phyloP scores from a whole-genome alignment of 2,797 vertebrate genomes.

The Acropternis orthonyx region DNA sequence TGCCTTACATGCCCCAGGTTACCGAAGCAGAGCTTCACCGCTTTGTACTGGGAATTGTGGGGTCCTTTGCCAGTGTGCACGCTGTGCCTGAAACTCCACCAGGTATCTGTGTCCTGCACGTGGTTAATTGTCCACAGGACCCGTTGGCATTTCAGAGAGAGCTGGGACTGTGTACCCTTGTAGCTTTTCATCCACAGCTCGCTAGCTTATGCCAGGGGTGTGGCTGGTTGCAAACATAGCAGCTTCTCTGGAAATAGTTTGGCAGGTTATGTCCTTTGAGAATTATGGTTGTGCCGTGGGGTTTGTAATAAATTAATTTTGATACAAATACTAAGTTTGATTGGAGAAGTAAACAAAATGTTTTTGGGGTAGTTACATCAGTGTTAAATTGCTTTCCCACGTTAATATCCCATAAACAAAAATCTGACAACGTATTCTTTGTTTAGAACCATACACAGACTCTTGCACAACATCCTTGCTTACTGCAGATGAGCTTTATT shows the following conservation, averaged over 20 bases:
- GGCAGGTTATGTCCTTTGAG: background rate
- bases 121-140: accelerated
- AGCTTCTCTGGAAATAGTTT: background rate
- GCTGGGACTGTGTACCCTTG: background rate
- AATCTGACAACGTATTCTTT: background rate
- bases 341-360: background rate
- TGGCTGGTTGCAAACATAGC: background rate
- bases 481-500: background rate
- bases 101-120: background rate
- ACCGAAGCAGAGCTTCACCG: background rate
- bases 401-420: background rate
- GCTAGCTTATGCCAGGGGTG: background rate
- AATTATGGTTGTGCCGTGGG: background rate
- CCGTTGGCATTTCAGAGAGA: background rate
- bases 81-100: background rate
- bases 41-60: background rate
- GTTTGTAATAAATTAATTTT: background rate
- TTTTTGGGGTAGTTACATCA: background rate
- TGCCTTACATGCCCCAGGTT: background rate
- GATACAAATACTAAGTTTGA: background rate
- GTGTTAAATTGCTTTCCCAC: background rate
- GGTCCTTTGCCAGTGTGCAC: background rate
- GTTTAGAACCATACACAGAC: background rate
- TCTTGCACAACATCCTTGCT: background rate
- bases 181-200: background rate